Conservation (phyloP, 2,888 invertebrate genomes). For the Noctuana brunneofusca region DNA sequence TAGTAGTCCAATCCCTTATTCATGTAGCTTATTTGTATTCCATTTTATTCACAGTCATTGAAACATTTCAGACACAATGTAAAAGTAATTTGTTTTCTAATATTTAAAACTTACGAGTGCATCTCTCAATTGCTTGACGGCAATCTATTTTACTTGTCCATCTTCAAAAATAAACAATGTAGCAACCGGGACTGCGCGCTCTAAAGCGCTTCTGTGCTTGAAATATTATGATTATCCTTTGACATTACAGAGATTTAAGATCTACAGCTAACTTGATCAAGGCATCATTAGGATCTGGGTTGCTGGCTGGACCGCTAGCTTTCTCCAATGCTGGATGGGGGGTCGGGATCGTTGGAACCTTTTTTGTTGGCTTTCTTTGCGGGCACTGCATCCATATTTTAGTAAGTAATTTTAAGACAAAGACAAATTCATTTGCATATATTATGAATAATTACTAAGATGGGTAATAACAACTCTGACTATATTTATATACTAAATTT, state of each 20-base stretch:
- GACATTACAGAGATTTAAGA: constrained; percentile 64
- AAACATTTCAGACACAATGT: not conserved
- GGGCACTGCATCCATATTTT: constrained; percentile 77
- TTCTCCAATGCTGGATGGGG: constrained; percentile 87
- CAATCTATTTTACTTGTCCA: no score
- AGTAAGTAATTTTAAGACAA: constrained; percentile 50
- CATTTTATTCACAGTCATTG: no score
- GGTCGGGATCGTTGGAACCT: constrained; percentile 83
- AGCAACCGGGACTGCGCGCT: not conserved
- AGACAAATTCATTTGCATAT: no score
- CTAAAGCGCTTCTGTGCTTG: not conserved
- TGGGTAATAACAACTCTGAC: no score
- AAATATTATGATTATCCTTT: not conserved
- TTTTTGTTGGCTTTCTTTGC: constrained; percentile 70
- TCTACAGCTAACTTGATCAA: constrained; percentile 75
- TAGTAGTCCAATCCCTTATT: no score
- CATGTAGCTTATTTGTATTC: no score
- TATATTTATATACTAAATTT: no score
- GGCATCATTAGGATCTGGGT: constrained; percentile 86
- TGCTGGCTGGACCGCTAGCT: constrained; percentile 87
- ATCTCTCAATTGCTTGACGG: no score
- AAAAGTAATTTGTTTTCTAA: not conserved
- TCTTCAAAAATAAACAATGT: not conserved
- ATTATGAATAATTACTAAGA: no score
- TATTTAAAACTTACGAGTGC: not conserved